Evolutionary conservation across 2,888 invertebrate species (phyloP).

Genomic region (Harpalus rufipes): DNA sequence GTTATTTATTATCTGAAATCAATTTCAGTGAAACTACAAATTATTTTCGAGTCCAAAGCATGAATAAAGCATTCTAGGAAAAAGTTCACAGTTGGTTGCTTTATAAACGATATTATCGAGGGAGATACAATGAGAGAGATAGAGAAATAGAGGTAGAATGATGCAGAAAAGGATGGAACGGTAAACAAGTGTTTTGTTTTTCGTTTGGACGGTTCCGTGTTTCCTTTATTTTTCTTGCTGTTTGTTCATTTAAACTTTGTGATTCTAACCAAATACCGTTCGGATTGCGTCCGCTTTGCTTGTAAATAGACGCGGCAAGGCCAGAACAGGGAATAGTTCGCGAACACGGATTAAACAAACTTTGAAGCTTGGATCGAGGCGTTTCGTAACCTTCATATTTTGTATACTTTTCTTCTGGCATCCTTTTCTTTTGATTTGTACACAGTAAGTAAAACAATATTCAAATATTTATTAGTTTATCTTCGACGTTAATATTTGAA

Average conservation of each 20-base stretch:
- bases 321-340: conserved; percentile 42
- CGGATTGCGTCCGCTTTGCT: conserved; percentile 53
- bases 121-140: conserved; percentile 9
- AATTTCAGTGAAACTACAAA: conserved; percentile 43
- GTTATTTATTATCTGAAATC: conserved; percentile 48
- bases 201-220: conserved; percentile 32
- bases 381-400: neutral
- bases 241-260: conserved; percentile 67
- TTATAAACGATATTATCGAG: conserved; percentile 60
- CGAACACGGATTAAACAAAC: conserved; percentile 46
- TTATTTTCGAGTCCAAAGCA: conserved; percentile 46
- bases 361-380: neutral
- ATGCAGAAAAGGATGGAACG: conserved; percentile 19
- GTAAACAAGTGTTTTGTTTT: conserved; percentile 61
- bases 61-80: conserved; percentile 56
- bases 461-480: no score
- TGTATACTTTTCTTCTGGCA: neutral
- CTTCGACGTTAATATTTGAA: no score
- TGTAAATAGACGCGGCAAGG: conserved; percentile 55
- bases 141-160: conserved; percentile 3
- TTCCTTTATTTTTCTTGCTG: conserved; percentile 62
- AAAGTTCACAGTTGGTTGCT: conserved; percentile 49
- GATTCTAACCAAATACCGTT: conserved; percentile 66
- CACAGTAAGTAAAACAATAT: no score
- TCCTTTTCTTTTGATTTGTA: no score